Conservation (phyloP, 2,888 invertebrate genomes). For the Macropis europaea region DNA sequence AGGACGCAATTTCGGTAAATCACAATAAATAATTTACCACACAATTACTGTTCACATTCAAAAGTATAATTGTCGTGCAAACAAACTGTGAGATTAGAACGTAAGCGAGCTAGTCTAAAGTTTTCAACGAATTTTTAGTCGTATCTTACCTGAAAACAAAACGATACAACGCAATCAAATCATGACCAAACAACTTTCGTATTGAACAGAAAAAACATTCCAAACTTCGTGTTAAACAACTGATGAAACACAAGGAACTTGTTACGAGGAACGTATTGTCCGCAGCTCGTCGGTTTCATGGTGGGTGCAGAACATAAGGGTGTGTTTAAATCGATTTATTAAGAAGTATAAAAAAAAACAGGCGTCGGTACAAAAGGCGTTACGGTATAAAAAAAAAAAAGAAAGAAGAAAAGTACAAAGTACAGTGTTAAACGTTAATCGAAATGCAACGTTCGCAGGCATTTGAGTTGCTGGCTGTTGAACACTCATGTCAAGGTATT, state of each 20-base stretch:
- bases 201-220: background rate
- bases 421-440: conserved; percentile 69
- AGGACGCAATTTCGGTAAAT: too few species aligned
- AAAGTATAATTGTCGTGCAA: conserved; percentile 28
- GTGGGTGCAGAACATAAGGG: conserved; percentile 47
- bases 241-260: background rate
- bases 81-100: conserved; percentile 5
- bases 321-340: conserved; percentile 60
- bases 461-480: conserved; percentile 68
- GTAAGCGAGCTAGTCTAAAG: conserved; percentile 4
- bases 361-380: conserved; percentile 64
- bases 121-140: conserved; percentile 1
- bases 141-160: conserved; percentile 8
- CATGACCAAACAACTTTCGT: background rate
- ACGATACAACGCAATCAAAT: conserved; percentile 9
- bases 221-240: too few species aligned
- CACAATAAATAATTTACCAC: too few species aligned
- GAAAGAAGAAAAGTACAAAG: conserved; percentile 59
- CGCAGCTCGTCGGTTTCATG: background rate
- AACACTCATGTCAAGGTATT: conserved; percentile 74
- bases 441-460: conserved; percentile 65
- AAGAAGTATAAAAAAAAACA: conserved; percentile 55
- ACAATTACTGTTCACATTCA: too few species aligned
- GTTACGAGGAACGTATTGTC: background rate
- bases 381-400: conserved; percentile 58